Evolutionary conservation across 2,888 invertebrate genomes (phyloP), one percentile per base, ranked within the genome.

Genomic region (Onthophagus sagittarius): DNA sequence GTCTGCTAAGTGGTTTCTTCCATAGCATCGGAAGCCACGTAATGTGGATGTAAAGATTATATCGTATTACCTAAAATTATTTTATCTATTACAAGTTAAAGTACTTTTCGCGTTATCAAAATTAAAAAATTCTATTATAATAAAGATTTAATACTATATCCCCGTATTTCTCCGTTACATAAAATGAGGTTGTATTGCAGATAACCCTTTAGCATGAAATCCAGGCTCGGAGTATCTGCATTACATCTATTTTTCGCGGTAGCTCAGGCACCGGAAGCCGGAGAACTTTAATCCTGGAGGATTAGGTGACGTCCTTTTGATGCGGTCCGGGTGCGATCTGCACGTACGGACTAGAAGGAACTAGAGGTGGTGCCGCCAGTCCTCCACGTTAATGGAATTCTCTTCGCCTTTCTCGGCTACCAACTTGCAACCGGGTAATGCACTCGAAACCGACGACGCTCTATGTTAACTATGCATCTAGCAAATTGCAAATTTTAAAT

Each of bases 401-500:
- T 53, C 39, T 53, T 53, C 39, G 39, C 39, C 39, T 53, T 67
- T 31, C 23, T 23, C 23, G 67, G n/a, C 32, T 67, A 23, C 67
- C 23, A 67, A 67, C 67, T 67, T 67, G 67, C 23, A 67, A 67
- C 31, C 32, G 31, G 67, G 67, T 67, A 67, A 67, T 67, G 67
- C 67, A 67, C 31, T 67, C 67, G 32, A 67, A 64, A 32, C 67
- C 23, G n/a, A 67, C 32, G 13, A 23, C 67, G 23, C 11, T 31
- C 67, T n/a, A 53, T 53, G 39, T 23, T 23, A 67, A 67, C 67
- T 67, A 67, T 67, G 31, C 32, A 67, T 67, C 67, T 67, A 67
- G 32, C 67, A 67, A 67, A 67, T 67, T 67, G 32, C 32, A 23
- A 67, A 67, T 67, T 67, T 67, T 67, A 67, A 67, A 67, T 67